A percentile compares a stretch with the other conserved stretches of the same genome.
Evolutionary conservation across 2,797 vertebrate genomes (phyloP).

Genomic region (Sebastes matsubarae): DNA sequence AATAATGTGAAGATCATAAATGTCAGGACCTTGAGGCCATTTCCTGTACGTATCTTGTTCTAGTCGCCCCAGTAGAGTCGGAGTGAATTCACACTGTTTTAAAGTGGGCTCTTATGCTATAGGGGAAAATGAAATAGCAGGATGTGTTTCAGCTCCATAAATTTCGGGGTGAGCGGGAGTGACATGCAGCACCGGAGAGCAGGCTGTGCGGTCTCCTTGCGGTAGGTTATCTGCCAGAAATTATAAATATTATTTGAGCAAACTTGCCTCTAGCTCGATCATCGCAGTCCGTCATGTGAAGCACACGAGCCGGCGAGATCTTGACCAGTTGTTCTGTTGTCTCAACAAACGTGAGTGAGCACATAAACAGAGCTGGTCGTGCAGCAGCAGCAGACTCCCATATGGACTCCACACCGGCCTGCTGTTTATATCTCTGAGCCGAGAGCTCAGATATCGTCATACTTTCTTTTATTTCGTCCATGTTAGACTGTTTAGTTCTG

Average conservation of each 20-base stretch:
- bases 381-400: constrained; percentile 28
- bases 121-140: constrained; percentile 51
- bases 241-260: constrained; percentile 70
- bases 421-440: constrained; percentile 55
- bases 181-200: constrained; percentile 26
- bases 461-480: constrained; percentile 24
- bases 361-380: constrained; percentile 55
- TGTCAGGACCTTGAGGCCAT: constrained; percentile 2
- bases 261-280: background rate
- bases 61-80: background rate
- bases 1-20: constrained; percentile 8
- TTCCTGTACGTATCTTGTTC: constrained; percentile 10
- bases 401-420: constrained; percentile 20
- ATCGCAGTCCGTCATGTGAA: constrained; percentile 30
- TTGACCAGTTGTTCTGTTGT: constrained; percentile 63
- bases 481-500: constrained; percentile 24
- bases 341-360: constrained; percentile 65
- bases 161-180: constrained; percentile 32
- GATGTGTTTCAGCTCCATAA: constrained; percentile 59
- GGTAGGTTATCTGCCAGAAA: constrained; percentile 64
- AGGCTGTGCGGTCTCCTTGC: constrained; percentile 56
- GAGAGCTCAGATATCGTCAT: constrained; percentile 23
- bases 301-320: constrained; percentile 29
- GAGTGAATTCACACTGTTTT: constrained; percentile 56
- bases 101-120: constrained; percentile 46